A percentile compares a stretch with the other conserved stretches of the same genome.
Conservation (phyloP, 2,113 vertebrate species). For the Tylochromis polylepis region DNA sequence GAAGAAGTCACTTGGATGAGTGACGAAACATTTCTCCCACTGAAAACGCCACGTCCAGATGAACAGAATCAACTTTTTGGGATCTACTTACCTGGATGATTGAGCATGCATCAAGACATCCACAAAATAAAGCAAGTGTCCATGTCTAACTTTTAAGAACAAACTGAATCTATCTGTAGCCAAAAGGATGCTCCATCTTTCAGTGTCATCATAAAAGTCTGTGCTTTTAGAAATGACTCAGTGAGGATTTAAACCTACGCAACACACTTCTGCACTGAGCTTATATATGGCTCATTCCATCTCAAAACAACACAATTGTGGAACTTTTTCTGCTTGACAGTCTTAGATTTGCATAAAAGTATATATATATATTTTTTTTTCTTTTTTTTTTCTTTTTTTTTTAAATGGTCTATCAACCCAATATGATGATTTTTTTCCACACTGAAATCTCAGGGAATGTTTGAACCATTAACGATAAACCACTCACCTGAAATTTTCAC, state of each 20-base stretch:
- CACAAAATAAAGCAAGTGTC: background rate
- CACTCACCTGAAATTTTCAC: background rate
- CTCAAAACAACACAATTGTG: background rate
- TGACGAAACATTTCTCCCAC: no score
- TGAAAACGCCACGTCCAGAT: no score
- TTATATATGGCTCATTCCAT: background rate
- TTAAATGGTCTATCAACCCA: background rate
- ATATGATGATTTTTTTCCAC: no score
- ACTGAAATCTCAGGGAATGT: no score
- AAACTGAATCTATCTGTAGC: background rate
- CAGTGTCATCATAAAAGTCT: background rate
- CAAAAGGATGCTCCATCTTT: background rate
- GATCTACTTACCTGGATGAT: no score
- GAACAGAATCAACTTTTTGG: no score
- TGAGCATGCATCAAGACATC: no score
- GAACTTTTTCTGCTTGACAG: background rate
- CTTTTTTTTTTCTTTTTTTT: no score
- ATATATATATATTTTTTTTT: background rate
- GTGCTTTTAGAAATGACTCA: background rate
- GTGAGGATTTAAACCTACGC: background rate
- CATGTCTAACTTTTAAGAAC: background rate
- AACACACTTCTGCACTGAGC: background rate
- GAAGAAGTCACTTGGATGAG: no score
- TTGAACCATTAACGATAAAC: no score
- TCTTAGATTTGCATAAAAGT: background rate